phyloP scores from a whole-genome alignment of 2,888 invertebrate species.

The Eupithecia centaureata region DNA sequence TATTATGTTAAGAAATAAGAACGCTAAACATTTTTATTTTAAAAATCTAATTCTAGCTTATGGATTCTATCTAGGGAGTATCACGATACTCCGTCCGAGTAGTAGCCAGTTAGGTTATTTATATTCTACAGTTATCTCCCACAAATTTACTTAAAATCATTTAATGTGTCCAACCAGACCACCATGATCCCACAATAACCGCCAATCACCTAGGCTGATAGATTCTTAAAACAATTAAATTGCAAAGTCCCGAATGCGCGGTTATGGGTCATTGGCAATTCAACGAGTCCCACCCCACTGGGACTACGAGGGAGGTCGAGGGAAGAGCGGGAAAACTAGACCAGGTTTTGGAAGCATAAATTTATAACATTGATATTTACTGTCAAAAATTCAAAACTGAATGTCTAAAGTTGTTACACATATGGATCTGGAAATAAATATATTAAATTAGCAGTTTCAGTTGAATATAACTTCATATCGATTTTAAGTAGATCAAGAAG shows the following conservation, averaged over 20 bases:
- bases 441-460: not conserved
- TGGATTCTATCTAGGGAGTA: too few relatives aligned
- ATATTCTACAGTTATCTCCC: not conserved
- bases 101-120: not conserved
- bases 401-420: not conserved
- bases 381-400: not conserved
- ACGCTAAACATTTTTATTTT: too few relatives aligned
- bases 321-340: conserved; percentile 39
- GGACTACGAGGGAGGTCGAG: conserved; percentile 64
- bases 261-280: conserved; percentile 45
- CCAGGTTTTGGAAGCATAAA: not conserved
- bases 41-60: too few relatives aligned
- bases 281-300: conserved; percentile 60
- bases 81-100: too few relatives aligned
- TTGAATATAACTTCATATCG: not conserved
- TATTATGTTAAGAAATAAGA: too few relatives aligned
- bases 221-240: conserved; percentile 32
- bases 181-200: conserved; percentile 25
- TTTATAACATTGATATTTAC: not conserved
- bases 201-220: conserved; percentile 31
- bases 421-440: not conserved
- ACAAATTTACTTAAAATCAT: conserved; percentile 2
- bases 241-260: conserved; percentile 10
- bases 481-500: not conserved
- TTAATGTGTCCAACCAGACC: conserved; percentile 24